Evolutionary conservation across 2,113 vertebrate species (phyloP).

Genomic region (Oreochromis spilurus): DNA sequence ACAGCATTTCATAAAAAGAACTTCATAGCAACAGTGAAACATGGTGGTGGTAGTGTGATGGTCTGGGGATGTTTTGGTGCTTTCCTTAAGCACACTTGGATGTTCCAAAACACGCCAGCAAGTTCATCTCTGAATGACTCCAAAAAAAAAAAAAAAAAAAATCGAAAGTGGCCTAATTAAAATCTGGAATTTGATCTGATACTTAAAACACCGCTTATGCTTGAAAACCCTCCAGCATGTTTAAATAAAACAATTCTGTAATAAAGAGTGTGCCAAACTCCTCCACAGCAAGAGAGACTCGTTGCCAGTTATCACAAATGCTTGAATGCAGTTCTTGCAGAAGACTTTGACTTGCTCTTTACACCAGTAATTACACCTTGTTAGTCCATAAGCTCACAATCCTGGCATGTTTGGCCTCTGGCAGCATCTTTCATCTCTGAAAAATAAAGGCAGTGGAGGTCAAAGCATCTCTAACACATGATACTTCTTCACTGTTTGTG

Average conservation of each 20-base stretch:
- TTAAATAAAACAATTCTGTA: background rate
- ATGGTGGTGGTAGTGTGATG: background rate
- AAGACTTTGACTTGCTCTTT: slow-evolving; percentile 21
- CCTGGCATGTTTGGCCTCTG: slow-evolving; percentile 55
- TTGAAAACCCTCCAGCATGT: background rate
- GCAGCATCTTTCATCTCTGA: slow-evolving; percentile 62
- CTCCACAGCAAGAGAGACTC: background rate
- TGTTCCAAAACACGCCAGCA: background rate
- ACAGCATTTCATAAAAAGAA: background rate
- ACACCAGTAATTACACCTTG: slow-evolving; percentile 55
- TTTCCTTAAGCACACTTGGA: background rate
- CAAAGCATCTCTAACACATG: background rate
- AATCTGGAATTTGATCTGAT: background rate
- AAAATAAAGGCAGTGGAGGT: slow-evolving; percentile 4
- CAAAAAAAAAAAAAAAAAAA: background rate
- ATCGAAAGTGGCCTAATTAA: background rate
- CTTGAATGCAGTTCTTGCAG: background rate
- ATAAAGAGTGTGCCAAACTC: background rate
- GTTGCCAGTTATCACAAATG: background rate
- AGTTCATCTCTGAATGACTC: background rate
- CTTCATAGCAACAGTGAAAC: background rate
- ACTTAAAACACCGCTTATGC: background rate
- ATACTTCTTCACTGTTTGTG: background rate
- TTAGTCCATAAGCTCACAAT: background rate
- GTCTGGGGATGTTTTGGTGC: background rate